Percentiles rank a stretch among this genome's conserved stretches.
phyloP scores from a whole-genome alignment of 2,797 vertebrate species.

The Chrosomus eos region DNA sequence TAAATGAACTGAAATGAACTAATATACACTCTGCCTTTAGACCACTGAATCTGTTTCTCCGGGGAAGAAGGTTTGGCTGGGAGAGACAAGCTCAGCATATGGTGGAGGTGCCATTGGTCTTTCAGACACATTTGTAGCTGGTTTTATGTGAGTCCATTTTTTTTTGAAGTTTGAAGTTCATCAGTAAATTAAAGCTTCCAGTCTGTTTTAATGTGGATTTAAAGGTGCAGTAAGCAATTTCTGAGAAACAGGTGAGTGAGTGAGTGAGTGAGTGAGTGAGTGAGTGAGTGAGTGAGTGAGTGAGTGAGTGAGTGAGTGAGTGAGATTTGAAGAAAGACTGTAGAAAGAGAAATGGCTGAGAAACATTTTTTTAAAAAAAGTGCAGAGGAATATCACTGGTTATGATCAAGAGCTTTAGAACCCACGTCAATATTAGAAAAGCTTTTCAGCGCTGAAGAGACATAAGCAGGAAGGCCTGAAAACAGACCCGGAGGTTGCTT shows the following conservation, averaged over 20 bases:
- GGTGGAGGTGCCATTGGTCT: constrained; percentile 87
- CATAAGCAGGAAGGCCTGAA: no score
- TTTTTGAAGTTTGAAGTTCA: background rate
- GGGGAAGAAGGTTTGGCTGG: constrained; percentile 87
- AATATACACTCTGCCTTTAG: constrained; percentile 56
- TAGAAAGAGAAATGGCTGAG: no score
- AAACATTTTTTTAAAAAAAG: no score
- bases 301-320: no score
- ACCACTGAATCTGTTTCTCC: constrained; percentile 70
- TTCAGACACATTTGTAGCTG: constrained; percentile 88
- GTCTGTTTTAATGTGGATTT: background rate
- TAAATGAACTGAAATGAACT: background rate
- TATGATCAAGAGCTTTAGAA: no score
- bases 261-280: no score
- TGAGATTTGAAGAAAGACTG: no score
- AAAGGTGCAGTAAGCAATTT: background rate
- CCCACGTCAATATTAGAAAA: no score
- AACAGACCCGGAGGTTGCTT: no score
- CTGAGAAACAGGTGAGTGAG: background rate
- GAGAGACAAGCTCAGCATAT: constrained; percentile 93
- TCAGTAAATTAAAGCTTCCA: background rate
- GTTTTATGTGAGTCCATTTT: constrained; percentile 89
- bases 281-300: no score
- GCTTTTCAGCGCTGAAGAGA: no score
- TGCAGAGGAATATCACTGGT: no score